phyloP scores from a whole-genome alignment of 2,113 vertebrate species.

The Erpornis zantholeuca region DNA sequence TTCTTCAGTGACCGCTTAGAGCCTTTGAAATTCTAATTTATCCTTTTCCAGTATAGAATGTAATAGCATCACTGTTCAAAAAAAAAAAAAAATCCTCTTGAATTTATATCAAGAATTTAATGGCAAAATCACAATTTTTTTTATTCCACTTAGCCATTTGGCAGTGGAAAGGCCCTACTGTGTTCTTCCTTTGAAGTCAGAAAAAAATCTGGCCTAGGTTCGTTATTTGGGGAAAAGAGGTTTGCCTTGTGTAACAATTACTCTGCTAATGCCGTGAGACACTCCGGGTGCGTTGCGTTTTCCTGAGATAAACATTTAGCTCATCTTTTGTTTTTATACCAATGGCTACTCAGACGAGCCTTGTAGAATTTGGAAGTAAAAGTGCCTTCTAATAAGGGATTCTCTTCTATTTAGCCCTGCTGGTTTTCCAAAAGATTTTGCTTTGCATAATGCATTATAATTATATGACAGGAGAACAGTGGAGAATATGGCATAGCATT shows the following conservation, averaged over 20 bases:
- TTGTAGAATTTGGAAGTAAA: background rate
- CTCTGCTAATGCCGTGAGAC: background rate
- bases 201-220: conserved; percentile 66
- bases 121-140: conserved; percentile 42
- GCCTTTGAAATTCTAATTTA: background rate
- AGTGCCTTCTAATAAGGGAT: background rate
- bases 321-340: conserved; percentile 56
- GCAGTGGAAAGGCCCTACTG: conserved; percentile 39
- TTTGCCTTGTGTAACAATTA: conserved; percentile 37
- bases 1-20: background rate
- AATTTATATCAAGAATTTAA: conserved; percentile 45
- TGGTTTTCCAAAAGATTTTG: background rate
- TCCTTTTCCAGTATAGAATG: background rate
- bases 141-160: conserved; percentile 39
- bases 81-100: background rate
- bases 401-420: background rate
- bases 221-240: conserved; percentile 56
- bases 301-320: conserved; percentile 48
- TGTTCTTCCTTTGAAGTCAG: conserved; percentile 54
- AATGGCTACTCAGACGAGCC: background rate
- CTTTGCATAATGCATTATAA: conserved; percentile 64
- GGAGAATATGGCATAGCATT: conserved; percentile 63
- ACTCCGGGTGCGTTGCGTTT: conserved; percentile 54
- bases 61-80: background rate
- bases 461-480: conserved; percentile 69